Base-by-base conservation (phyloP, 2,888 invertebrate species). In the Muscina levida region DNA sequence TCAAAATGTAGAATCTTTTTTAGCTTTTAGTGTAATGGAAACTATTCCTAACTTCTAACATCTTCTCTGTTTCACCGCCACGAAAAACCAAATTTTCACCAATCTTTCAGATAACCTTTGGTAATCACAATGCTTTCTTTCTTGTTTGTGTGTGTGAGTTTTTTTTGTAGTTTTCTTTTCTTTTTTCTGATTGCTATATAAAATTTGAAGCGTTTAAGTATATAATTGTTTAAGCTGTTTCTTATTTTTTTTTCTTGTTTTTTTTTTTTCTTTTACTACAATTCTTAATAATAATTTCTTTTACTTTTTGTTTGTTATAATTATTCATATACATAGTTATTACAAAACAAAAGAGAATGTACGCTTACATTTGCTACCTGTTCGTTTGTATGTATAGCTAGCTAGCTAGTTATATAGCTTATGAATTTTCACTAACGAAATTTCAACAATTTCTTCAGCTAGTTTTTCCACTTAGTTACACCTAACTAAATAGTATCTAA, bases 201-300 rank as follows among this genome's bases (percentile, higher is more conserved):
- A 65, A 57, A 72, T 76, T 77, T 68, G 72, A 76, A 76, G 79
- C 76, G 62, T 77, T 79, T 82, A 80, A 82, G 77, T 83, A 78
- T 83, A 76, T 74, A 77, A 79, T 68, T 74, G 73, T 72, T 77
- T 75, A 79, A 80, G 74, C 59, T 72, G 15, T 44, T 44, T n/a
- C n/a, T n/a, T n/a, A n/a, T n/a, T n/a, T 72, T 62, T 72, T 71
- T 57, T 37, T 65, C 68, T 66, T 56, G 19, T 73, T 79, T 72
- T 71, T n/a, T 19, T 11, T 71, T 74, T 74, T 74, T 73, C 74
- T 72, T 81, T 76, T 73, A 56, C 77, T 82, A 78, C 79, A 76
- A 39, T 62, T 82, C 73, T 77, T 68, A 74, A 46, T 65, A 42
- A 72, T 4, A 57, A 2, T 59, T 70, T 79, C 44, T 70, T 72